Percentiles rank a stretch among this genome's conserved stretches.
These are phyloP conservation scores for Apteryx mantelli DNA, from an alignment of 2,113 vertebrate genomes.

Conservation along the genomic window DNA sequence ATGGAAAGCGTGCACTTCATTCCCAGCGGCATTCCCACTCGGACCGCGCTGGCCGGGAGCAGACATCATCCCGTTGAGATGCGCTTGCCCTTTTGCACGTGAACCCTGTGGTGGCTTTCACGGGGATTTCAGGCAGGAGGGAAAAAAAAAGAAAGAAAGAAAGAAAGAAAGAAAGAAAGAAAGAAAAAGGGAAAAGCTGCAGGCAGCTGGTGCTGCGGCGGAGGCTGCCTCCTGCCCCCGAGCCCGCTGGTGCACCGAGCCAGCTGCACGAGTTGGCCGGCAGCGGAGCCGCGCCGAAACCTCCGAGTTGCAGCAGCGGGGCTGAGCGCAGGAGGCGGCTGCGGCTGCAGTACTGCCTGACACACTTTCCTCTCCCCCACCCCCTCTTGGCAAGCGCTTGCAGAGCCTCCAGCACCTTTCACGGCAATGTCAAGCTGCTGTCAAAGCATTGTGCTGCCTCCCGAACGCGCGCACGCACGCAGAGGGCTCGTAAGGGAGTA, in stretches of 20 bases:
- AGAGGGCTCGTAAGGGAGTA: neutral
- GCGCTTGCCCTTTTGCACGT: neutral
- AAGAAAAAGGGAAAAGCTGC: neutral
- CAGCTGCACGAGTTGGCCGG: constrained; percentile 14
- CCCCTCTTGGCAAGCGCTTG: constrained; percentile 64
- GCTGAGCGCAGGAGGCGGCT: constrained; percentile 1
- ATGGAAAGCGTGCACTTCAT: constrained; percentile 16
- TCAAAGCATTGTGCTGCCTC: constrained; percentile 32
- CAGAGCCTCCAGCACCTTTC: constrained; percentile 72
- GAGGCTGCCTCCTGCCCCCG: neutral
- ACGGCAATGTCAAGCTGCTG: constrained; percentile 73
- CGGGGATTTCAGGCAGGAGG: neutral
- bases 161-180: too few relatives aligned
- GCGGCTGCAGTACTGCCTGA: constrained; percentile 60
- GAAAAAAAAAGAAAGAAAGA: too few relatives aligned
- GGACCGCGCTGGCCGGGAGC: neutral
- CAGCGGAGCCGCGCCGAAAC: neutral
- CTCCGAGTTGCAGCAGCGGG: constrained; percentile 35
- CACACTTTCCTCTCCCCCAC: constrained; percentile 56
- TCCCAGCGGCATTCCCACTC: neutral
- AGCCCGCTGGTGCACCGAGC: neutral
- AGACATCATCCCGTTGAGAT: neutral
- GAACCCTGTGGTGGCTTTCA: neutral
- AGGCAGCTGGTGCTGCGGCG: neutral
- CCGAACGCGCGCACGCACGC: neutral